Evolutionary conservation across 2,888 invertebrate species (phyloP), one percentile per base, ranked within the genome.

Genomic region (Abscondita cerata): DNA sequence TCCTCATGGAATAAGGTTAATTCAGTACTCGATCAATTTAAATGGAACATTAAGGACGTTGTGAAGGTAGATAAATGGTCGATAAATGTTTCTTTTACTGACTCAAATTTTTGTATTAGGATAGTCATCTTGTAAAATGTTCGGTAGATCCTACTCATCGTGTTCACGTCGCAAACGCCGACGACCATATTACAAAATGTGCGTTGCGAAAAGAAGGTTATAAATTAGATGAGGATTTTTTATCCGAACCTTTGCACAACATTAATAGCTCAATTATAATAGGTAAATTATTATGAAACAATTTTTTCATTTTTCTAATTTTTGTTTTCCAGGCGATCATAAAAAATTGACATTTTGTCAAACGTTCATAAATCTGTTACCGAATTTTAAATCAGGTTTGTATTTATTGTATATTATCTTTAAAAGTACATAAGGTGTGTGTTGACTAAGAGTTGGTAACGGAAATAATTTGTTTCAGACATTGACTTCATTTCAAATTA

Each of bases 161-260:
- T 61, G 73, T 85, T 41, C 76, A 78, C n/a, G 70, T 77, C 59
- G 75, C 77, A 65, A 77, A 72, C 34, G 68, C 81, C 6, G 76
- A 80, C 19, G 71, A 75, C 50, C 85, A 85, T 75, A 68, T 83
- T 4, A 72, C 77, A 41, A 75, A 73, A 64, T 86, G 85, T 71
- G 75, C 77, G 38, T 76, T 84, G 73, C 82, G 77, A 70, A 74
- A 76, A 13, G 80, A 82, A 69, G 83, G 83, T 54, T 85, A 86
- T 66, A 67, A 72, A 20, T 69, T 75, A 57, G 69, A 78, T 1
- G 83, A 83, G 59, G 40, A 77, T 9, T 81, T 83, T 61, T 72
- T 85, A 46, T 82, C 84, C 0, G 81, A 81, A 63, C 77, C 83
- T 19, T 56, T 68, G 47, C 60, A 76, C 47, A 52, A 75, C 55